Base-by-base conservation (phyloP, 2,888 invertebrate genomes). In the Allygus modestus region DNA sequence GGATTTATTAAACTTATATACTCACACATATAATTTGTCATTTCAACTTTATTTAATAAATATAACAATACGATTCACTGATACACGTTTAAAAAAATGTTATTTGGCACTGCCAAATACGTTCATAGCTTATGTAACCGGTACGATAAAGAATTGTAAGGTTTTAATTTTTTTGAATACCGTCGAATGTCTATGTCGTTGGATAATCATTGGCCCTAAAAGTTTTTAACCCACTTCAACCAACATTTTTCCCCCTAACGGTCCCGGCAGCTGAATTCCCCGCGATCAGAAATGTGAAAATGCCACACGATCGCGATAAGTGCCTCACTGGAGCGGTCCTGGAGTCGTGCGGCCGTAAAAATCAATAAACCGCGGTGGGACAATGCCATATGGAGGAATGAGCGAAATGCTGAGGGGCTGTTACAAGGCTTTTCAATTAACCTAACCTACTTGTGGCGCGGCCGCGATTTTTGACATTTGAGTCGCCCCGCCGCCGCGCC, bases 381-480 rank as follows among this genome's bases (percentile, higher is more conserved):
- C 77, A 77, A 77, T 77, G 77, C 77, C 54, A 43, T 73, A 37
- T 43, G 23, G 37, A 37, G 23, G 37, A 37, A 37, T 37, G 37
- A 4, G 54, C 26, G 51, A 31, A 37, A 43, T 28, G 77, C 77
- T 17, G 77, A 4, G 9, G 28, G 20, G 51, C 54, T 51, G 31
- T 31, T 46, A 77, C 77, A 77, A 2, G 43, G 77, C 17, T 77
- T 77, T 77, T 77, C 77, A 77, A 77, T 77, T 77, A 77, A 77
- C 51, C 77, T 77, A 77, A 51, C 77, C 77, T 77, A 77, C 77
- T 77, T 77, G 23, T 28, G 15, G 28, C 37, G 37, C 77, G 77
- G 31, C 51, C 77, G 28, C 77, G 23, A 54, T 51, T 51, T 77
- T 33, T 77, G 77, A 77, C 77, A 77, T 77, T 77, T 77, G 77